Evolutionary conservation across 2,797 vertebrate genomes (phyloP), one percentile per base, ranked within the genome.

Genomic region (Rhinichthys osculus): DNA sequence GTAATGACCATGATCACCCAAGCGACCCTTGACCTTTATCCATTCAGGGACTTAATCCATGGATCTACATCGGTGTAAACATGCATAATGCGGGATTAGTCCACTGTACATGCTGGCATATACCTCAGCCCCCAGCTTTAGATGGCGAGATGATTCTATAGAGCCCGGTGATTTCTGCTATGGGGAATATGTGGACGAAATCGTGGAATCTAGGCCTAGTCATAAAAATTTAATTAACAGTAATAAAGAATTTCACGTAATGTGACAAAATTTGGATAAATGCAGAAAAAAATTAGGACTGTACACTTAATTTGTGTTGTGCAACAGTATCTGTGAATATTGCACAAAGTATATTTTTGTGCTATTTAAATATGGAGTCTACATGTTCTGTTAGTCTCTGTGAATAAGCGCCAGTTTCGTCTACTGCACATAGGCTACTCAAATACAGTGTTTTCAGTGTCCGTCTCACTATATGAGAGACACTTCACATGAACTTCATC

Each of bases 1-100:
- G 14, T 47, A 84, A 44, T 76, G 42, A 82, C 33, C 64, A 40
- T 76, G 64, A 83, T 70, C 76, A 69, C 73, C 40, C 62, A 66
- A 71, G 57, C 30, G 14, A 84, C 79, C 52, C 44, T 62, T 50
- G 71, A 69, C 76, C 30, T 88, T 81, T 76, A 83, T 78, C 44
- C 72, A 19, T 73, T 71, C 66, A 54, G 14, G 66, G 52, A 38
- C 40, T 72, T 78, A 78, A 80, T 81, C 64, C 70, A 8, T 67
- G 73, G 40, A 52, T 78, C n/a, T 69, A 38, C 27, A 10, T 67
- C 7, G 38, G 21, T 77, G 76, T 84, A 76, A 80, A 78, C 77
- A 79, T 84, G 70, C 38, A 33, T 67, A 73, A 77, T 70, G 72
- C 38, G 1, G 71, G 77, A 83, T 87, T 86, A 79, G 64, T 54